Evolutionary conservation across 2,888 invertebrate genomes (phyloP).

Genomic region (Nemotelus nigrinus): DNA sequence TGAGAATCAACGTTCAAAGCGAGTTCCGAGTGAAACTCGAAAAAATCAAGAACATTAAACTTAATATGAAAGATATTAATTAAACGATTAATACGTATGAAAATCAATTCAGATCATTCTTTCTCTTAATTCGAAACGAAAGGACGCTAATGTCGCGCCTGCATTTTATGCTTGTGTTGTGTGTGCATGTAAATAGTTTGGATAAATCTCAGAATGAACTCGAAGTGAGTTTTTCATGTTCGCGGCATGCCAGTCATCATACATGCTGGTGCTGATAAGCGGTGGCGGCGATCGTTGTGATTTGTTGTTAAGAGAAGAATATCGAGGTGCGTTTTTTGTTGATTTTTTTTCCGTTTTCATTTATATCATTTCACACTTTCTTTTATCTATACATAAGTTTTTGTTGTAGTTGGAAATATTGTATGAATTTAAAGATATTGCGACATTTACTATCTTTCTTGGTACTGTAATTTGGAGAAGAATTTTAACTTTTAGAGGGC

Average conservation of each 20-base stretch:
- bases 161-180: conserved; percentile 31
- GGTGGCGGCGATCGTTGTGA: too few relatives aligned
- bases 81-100: conserved; percentile 28
- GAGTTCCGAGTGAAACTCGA: conserved; percentile 27
- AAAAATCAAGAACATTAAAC: conserved; percentile 25
- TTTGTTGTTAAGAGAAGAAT: background rate
- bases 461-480: too few relatives aligned
- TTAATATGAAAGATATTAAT: conserved; percentile 2
- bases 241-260: background rate
- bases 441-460: too few relatives aligned
- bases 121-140: conserved; percentile 27
- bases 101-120: conserved; percentile 22
- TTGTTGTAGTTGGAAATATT: too few relatives aligned
- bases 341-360: background rate
- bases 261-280: background rate
- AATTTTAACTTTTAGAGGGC: too few relatives aligned
- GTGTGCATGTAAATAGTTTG: background rate
- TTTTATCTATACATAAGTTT: too few relatives aligned
- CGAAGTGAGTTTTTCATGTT: background rate
- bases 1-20: conserved; percentile 3
- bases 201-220: background rate
- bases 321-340: background rate
- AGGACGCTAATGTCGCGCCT: background rate
- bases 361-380: too few relatives aligned
- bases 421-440: too few relatives aligned